Base-by-base conservation (phyloP, 2,888 invertebrate genomes). In the Drosophila greeni region DNA sequence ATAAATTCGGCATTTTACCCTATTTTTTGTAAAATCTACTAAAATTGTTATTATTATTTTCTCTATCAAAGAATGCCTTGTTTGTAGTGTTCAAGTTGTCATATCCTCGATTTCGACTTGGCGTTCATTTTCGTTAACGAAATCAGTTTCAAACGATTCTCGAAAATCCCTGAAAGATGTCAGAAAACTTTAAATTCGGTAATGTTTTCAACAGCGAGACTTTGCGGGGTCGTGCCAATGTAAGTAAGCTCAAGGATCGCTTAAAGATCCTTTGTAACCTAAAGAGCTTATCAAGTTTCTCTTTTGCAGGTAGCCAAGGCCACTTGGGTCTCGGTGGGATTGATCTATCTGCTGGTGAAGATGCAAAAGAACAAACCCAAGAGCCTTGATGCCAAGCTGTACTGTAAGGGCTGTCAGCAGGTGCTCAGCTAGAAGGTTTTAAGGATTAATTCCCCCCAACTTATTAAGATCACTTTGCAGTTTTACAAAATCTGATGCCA, bases 201-300 rank as follows among this genome's bases (percentile, higher is more conserved):
- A 64, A 64, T 2, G 31, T 72, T 39, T 85, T 85, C 16, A 74
- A 85, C 51, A 73, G 78, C 66, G 67, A 57, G 16, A 86, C 85
- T 3, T 2, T 72, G 29, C 78, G 72, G 18, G 85, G 85, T 18
- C 82, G 85, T 11, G 85, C 85, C 43, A 85, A 85, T 64, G 85
- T 86, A 70, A 80, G 83, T 48, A 7, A 16, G 7, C n/a, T 8
- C 8, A 11, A 16, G 3, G 18, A 26, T 26, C 1, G 1, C 7
- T 5, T 11, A n/a, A n/a, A n/a, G n/a, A n/a, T n/a, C n/a, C n/a
- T n/a, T n/a, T n/a, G n/a, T n/a, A n/a, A n/a, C n/a, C n/a, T n/a
- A n/a, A n/a, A n/a, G n/a, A n/a, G n/a, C n/a, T n/a, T n/a, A n/a
- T n/a, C n/a, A n/a, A 4, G n/a, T 8, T 5, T 24, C 2, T 16